Evolutionary conservation across 2,797 vertebrate species (phyloP), one percentile per base, ranked within the genome.

Genomic region (Capromys pilorides): DNA sequence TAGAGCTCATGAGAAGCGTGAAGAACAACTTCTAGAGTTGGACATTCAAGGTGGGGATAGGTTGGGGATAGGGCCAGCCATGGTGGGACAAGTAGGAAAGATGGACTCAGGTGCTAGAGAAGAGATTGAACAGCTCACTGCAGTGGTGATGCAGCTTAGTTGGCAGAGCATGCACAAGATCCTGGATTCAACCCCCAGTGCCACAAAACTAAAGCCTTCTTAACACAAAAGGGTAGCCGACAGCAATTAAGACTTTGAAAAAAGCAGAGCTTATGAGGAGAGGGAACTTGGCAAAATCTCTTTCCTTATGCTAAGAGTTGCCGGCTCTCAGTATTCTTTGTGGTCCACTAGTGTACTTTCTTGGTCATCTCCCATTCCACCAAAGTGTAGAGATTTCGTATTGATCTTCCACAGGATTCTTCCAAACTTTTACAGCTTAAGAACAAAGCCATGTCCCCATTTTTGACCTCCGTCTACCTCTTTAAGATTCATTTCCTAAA

Each of bases 1-100:
- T 5, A 0, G 18, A 7, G 2, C 51, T 18, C 45, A 31, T 2
- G 1, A 0, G 49, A 57, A 31, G 75, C 67, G 71, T 51, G 12
- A 90, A 69, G 78, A 73, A 39, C 28, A 19, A 57, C 51, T 64
- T 36, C 79, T 41, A 26, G 41, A 41, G 59, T 13, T 88, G 73
- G 51, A 51, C 33, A 69, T 26, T 24, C 6, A 39, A 87, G 49
- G 31, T 10, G 45, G 45, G 45, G 45, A 45, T 45, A 45, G 45
- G 45, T 45, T 45, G n/a, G 12, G 24, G 64, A 4, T 57, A 14
- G 49, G 33, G 49, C 0, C 2, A 33, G 24, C 22, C n/a, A 39
- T 2, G 66, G 9, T 26, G 18, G 12, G 19, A 13, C 1, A 33
- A 14, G n/a, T 11, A 93, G 54, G 16, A 79, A 36, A 36, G n/a